phyloP scores from a whole-genome alignment of 1,140 invertebrate species.

The Bombus superbus region DNA sequence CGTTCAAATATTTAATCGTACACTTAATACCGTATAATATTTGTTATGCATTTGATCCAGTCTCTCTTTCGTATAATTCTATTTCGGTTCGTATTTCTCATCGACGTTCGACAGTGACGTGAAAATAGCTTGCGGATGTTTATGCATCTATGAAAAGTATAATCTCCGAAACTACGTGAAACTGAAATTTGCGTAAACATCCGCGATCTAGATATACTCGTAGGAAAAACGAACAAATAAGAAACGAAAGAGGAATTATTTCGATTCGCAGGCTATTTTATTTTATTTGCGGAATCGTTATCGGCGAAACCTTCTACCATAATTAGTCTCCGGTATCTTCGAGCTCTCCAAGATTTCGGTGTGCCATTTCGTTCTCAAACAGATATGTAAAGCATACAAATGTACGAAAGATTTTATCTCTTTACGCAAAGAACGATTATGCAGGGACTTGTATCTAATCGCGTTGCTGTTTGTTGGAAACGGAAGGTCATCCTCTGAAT shows the following conservation, averaged over 20 bases:
- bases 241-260: neutral
- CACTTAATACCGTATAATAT: slow-evolving; percentile 16
- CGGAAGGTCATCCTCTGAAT: slow-evolving; percentile 43
- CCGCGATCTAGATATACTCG: neutral
- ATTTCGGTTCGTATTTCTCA: neutral
- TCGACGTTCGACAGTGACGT: too few species aligned
- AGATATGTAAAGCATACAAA: slow-evolving; percentile 30
- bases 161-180: too few species aligned
- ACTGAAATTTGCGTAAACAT: neutral
- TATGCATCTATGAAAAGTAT: too few species aligned
- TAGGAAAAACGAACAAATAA: neutral
- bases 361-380: slow-evolving; percentile 9
- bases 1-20: slow-evolving; percentile 29
- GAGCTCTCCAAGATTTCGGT: neutral
- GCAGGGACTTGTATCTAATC: slow-evolving; percentile 44
- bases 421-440: slow-evolving; percentile 33
- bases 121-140: too few species aligned
- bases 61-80: neutral
- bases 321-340: neutral
- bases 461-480: slow-evolving; percentile 29
- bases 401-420: slow-evolving; percentile 31
- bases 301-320: neutral
- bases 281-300: neutral
- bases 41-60: slow-evolving; percentile 1
- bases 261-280: neutral